phyloP scores from a whole-genome alignment of 2,113 vertebrate genomes.

The Martes martes region DNA sequence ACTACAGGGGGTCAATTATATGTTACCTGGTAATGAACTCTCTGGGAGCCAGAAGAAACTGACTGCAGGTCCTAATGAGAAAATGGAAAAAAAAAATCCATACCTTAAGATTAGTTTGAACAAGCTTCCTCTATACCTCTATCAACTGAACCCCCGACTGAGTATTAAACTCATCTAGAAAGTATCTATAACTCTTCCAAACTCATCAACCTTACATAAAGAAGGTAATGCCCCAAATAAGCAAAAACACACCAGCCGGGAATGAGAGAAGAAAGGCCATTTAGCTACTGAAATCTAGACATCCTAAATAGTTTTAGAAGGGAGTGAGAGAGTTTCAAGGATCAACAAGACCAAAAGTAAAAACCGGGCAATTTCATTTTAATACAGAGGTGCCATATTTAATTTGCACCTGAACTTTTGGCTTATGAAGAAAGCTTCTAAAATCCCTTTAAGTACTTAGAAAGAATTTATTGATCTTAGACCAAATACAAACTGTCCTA shows the following conservation, averaged over 20 bases:
- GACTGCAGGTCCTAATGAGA: constrained; percentile 83
- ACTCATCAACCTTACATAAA: neutral
- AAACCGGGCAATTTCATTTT: neutral
- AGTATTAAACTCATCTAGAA: neutral
- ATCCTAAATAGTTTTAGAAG: neutral
- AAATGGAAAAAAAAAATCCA: neutral
- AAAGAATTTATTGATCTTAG: neutral
- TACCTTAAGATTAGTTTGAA: constrained; percentile 32
- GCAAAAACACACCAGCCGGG: neutral
- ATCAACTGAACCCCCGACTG: neutral
- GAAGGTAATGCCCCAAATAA: neutral
- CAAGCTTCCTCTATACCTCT: neutral
- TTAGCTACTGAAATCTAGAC: neutral
- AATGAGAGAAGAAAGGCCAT: neutral
- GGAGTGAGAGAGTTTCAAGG: neutral
- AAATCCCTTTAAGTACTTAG: neutral
- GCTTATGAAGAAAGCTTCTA: neutral
- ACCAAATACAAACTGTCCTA: neutral
- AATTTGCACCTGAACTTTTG: neutral
- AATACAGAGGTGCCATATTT: neutral
- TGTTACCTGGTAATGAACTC: constrained; percentile 97
- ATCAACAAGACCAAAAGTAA: neutral
- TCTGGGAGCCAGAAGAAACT: constrained; percentile 85
- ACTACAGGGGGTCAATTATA: neutral
- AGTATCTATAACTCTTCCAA: neutral